Evolutionary conservation across 2,888 invertebrate species (phyloP).

Genomic region (Apantesis nais): DNA sequence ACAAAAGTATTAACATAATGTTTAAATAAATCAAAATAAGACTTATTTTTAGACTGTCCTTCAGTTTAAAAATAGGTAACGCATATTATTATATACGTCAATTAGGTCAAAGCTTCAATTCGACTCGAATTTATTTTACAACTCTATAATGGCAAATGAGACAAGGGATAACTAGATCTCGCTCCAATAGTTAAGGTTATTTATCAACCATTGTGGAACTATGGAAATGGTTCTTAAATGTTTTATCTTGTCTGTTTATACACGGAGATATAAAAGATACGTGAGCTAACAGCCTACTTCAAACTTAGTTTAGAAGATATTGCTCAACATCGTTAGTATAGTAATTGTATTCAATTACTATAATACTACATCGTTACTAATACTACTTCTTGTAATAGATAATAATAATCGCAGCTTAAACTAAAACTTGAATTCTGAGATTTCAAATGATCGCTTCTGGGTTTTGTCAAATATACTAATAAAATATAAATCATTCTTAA

Average conservation of each 20-base stretch:
- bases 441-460: not conserved
- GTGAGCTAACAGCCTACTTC: not conserved
- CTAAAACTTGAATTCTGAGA: not conserved
- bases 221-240: not conserved
- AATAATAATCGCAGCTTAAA: not conserved
- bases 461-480: not conserved
- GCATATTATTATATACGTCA: not conserved
- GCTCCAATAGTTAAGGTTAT: too few species aligned
- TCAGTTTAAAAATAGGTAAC: not conserved
- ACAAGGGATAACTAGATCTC: too few species aligned
- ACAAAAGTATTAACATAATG: too few species aligned
- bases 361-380: too few species aligned
- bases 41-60: not conserved
- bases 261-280: not conserved
- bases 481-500: not conserved
- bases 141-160: not conserved
- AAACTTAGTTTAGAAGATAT: not conserved
- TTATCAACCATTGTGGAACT: too few species aligned
- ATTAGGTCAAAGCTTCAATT: not conserved
- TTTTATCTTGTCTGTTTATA: not conserved
- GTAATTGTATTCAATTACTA: too few species aligned
- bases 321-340: not conserved
- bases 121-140: not conserved
- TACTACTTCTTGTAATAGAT: not conserved
- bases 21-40: not conserved